Evolutionary conservation across 2,797 vertebrate species (phyloP), one percentile per base, ranked within the genome.

Genomic region (Dendrocincla fuliginosa): DNA sequence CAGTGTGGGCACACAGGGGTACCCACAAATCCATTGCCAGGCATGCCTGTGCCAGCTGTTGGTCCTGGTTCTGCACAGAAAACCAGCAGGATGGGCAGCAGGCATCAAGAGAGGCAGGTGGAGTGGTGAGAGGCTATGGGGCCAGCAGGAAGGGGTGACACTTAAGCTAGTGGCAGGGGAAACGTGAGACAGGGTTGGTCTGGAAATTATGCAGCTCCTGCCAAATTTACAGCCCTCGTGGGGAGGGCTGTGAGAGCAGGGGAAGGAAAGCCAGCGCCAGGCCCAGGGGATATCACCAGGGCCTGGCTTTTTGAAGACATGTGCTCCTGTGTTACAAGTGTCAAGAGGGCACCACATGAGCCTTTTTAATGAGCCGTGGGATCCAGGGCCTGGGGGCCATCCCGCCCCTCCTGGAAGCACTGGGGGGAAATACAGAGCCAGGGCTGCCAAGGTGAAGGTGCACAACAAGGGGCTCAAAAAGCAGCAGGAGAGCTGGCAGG

Each of bases 261-360:
- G 71, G 17, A 90, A 93, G 55, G 64, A 74, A 93, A 92, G 42
- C 19, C 53, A 42, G 83, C 10, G 0, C 28, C 81, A 28, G 56
- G 30, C 91, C 61, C 78, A 25, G 75, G 84, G 76, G 49, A 92
- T 86, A 65, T 39, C 0, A 0, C 57, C 76, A 67, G 44, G 32
- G 68, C 84, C 94, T 92, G 93, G 84, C 77, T 92, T 93, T 96
- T 92, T 91, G 89, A 87, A 93, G 93, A 65, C 91, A 78, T 87
- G 52, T 92, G 94, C 94, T 96, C 71, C 94, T 1, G 27, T n/a
- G 63, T 97, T 93, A 89, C 89, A 84, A 86, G 87, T 84, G 94
- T 95, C 95, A 92, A 87, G 95, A 95, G 93, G 87, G 90, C 93
- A 92, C 59, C 0, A 1, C 2, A 3, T 2, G 18, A 87, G 52